phyloP scores from a whole-genome alignment of 2,888 invertebrate genomes.

The Drosophila falleni region DNA sequence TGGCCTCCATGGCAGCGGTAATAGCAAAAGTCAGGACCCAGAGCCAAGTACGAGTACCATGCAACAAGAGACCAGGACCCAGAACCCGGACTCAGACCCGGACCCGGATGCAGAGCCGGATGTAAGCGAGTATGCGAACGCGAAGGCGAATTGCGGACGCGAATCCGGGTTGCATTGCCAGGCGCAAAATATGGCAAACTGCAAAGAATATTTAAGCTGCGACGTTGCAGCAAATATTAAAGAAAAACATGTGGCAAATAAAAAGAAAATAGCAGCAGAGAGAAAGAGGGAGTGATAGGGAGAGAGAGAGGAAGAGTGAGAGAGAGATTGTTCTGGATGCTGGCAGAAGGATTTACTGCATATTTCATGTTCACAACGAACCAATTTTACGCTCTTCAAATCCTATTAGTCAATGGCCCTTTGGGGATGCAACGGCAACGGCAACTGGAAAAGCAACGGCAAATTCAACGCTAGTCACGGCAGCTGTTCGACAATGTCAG shows the following conservation, averaged over 20 bases:
- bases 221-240: constrained; percentile 77
- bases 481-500: constrained; percentile 71
- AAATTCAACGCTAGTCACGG: constrained; percentile 50
- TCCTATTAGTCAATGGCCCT: constrained; percentile 86
- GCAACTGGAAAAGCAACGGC: constrained; percentile 34
- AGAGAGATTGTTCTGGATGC: constrained; percentile 54
- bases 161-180: constrained; percentile 47
- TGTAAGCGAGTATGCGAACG: constrained; percentile 23
- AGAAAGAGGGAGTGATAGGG: too few relatives aligned
- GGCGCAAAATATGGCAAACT: constrained; percentile 61
- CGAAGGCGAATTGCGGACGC: constrained; percentile 21
- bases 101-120: constrained; percentile 33
- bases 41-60: constrained; percentile 18
- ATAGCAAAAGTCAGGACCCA: constrained; percentile 74
- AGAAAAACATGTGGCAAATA: constrained; percentile 72
- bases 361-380: constrained; percentile 86
- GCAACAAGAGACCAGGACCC: constrained; percentile 12
- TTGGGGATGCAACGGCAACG: constrained; percentile 73
- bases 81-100: constrained; percentile 2
- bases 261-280: constrained; percentile 28
- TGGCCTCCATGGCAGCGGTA: constrained; percentile 61
- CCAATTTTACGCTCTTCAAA: constrained; percentile 86
- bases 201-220: constrained; percentile 78
- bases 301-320: background rate
- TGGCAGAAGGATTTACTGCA: constrained; percentile 85